Evolutionary conservation across 2,113 vertebrate species (phyloP), one percentile per base, ranked within the genome.

Genomic region (Mungos mungo): DNA sequence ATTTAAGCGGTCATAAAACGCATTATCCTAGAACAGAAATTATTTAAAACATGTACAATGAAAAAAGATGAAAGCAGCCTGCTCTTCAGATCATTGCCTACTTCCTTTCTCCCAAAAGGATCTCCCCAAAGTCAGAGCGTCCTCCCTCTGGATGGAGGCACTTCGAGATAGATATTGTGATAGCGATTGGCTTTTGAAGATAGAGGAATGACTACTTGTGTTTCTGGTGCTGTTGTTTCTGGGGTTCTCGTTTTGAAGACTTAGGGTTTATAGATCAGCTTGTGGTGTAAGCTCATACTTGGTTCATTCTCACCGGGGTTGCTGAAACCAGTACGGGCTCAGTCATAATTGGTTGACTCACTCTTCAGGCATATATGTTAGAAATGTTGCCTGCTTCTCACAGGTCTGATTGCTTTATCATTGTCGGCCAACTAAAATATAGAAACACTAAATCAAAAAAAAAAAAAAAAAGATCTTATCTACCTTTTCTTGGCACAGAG

Each of bases 401-500:
- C 3, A 72, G 45, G 5, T 57, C 85, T 95, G 16, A 83, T 87
- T 93, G 74, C 50, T 90, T 96, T 83, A 79, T 85, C 66, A 33
- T 90, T 41, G 74, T 96, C 68, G 87, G 68, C 13, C 74, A 92
- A 93, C 60, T 96, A 93, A 97, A 97, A 96, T 91, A 80, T 21
- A 93, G 82, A 95, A 93, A 96, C 63, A 69, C 18, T 76, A 68
- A 97, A 41, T 41, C 41, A 4, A 89, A 54, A 95, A 86, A 11
- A 82, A 95, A 86, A 11, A 82, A 57, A 93, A 76, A 92, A 92
- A 88, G 77, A 96, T 96, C 41, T 96, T 97, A 95, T 95, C 86
- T 92, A 95, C 92, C 93, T 98, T 97, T 97, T 98, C 79, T 93
- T 8, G 10, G 74, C 76, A 83, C 10, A 79, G 47, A 92, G 52